These are phyloP conservation scores for Aurelia aurita complex sp. Pacific DNA, from an alignment of 30 jellyfish, hydroid and myxozoan species.

Conservation along the genomic window DNA sequence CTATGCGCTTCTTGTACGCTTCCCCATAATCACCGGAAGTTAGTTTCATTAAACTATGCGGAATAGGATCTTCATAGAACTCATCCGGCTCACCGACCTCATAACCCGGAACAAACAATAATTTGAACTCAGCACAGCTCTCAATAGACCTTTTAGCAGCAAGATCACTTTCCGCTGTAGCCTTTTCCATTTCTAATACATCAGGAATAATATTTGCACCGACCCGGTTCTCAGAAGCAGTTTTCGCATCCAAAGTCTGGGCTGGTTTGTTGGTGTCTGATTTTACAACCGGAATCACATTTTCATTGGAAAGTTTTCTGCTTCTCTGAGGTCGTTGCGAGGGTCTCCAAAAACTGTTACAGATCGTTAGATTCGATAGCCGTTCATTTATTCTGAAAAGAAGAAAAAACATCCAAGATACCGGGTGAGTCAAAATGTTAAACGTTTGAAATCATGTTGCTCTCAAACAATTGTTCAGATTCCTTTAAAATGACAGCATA, in stretches of 20 bases:
- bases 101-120: slow-evolving; percentile 64
- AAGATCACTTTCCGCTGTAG: slow-evolving; percentile 62
- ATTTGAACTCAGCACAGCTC: slow-evolving; percentile 50
- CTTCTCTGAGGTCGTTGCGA: neutral
- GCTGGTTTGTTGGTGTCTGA: too few species aligned
- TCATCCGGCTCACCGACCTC: slow-evolving; percentile 52
- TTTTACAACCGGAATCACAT: too few species aligned
- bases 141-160: slow-evolving; percentile 58
- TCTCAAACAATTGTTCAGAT: too few species aligned
- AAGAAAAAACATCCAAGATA: too few species aligned
- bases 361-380: neutral
- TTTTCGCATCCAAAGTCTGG: too few species aligned
- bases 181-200: slow-evolving; percentile 12
- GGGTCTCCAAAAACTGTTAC: neutral
- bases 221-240: too few species aligned
- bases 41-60: neutral
- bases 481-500: too few species aligned
- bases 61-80: slow-evolving; percentile 52
- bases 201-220: neutral
- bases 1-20: slow-evolving; percentile 24
- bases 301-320: neutral
- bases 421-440: too few species aligned
- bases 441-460: too few species aligned
- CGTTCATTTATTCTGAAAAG: too few species aligned
- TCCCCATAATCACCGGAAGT: slow-evolving; percentile 17